phyloP scores from a whole-genome alignment of 2,797 vertebrate species.

The Tympanoctomys barrerae region DNA sequence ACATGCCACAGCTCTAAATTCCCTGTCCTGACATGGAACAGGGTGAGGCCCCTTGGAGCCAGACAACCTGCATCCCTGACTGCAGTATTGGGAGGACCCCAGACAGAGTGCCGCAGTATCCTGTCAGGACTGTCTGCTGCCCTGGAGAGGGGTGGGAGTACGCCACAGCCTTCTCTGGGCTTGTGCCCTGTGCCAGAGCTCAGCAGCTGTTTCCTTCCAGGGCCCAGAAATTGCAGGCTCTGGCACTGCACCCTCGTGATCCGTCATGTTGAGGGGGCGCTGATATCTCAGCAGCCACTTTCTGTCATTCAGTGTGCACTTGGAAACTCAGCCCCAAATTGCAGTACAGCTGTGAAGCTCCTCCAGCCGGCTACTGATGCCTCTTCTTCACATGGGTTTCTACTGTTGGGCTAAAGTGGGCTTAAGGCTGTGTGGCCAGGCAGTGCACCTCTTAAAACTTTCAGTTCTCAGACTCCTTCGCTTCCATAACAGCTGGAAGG shows the following conservation, averaged over 20 bases:
- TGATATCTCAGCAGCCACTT: background rate
- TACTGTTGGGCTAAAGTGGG: background rate
- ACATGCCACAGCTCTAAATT: no score
- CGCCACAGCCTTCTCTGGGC: background rate
- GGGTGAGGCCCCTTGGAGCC: fast-evolving
- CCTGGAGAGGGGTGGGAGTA: background rate
- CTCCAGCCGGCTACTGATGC: background rate
- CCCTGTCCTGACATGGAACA: background rate
- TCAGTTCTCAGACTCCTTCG: constrained; percentile 5
- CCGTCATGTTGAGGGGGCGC: background rate
- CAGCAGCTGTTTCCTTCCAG: background rate
- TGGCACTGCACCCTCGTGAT: background rate
- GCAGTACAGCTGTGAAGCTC: background rate
- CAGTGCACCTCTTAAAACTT: background rate
- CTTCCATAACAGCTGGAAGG: constrained; percentile 24
- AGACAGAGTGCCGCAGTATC: background rate
- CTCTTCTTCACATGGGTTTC: background rate
- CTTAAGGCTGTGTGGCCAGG: background rate
- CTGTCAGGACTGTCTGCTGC: background rate
- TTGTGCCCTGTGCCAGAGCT: background rate
- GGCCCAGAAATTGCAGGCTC: background rate
- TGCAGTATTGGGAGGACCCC: background rate
- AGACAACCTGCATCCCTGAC: background rate
- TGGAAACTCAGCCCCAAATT: background rate
- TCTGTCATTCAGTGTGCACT: background rate